A percentile compares a stretch with the other conserved stretches of the same genome.
These are phyloP conservation scores for Pantala flavescens DNA, from an alignment of 1,140 invertebrate genomes.

Conservation along the genomic window DNA sequence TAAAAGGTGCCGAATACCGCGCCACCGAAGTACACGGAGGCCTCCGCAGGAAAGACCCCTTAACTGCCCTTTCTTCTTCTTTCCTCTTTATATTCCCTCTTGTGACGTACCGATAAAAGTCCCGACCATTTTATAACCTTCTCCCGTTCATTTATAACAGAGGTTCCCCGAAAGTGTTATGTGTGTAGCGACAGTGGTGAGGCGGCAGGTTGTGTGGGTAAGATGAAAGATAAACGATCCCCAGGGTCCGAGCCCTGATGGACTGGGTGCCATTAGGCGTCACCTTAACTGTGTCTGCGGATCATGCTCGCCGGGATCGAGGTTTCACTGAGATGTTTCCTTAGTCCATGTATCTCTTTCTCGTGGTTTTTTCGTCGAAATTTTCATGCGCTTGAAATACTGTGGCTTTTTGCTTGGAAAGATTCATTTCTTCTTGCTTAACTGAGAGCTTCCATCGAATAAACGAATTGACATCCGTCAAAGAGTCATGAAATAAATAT, in stretches of 20 bases:
- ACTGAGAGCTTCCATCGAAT: too few species aligned
- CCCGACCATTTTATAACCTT: conserved; percentile 6
- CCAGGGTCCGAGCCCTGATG: not conserved
- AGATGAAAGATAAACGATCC: not conserved
- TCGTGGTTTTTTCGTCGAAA: too few species aligned
- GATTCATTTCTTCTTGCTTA: too few species aligned
- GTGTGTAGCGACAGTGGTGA: conserved; percentile 3
- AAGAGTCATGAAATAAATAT: too few species aligned
- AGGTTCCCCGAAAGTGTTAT: not conserved
- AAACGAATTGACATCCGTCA: too few species aligned
- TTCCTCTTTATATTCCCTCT: not conserved
- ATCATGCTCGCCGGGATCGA: too few species aligned
- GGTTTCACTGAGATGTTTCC: too few species aligned
- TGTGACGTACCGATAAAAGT: not conserved
- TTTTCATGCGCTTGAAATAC: too few species aligned
- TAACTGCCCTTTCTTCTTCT: not conserved
- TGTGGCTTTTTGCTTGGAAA: too few species aligned
- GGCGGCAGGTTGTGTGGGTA: not conserved
- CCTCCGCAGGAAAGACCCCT: not conserved
- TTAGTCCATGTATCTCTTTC: too few species aligned
- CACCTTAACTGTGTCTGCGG: too few species aligned
- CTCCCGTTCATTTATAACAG: conserved; percentile 1
- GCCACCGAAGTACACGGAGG: not conserved
- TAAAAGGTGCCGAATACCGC: not conserved
- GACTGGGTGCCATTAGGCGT: too few species aligned